phyloP scores from a whole-genome alignment of 2,888 invertebrate genomes.

The Phortica okadai region DNA sequence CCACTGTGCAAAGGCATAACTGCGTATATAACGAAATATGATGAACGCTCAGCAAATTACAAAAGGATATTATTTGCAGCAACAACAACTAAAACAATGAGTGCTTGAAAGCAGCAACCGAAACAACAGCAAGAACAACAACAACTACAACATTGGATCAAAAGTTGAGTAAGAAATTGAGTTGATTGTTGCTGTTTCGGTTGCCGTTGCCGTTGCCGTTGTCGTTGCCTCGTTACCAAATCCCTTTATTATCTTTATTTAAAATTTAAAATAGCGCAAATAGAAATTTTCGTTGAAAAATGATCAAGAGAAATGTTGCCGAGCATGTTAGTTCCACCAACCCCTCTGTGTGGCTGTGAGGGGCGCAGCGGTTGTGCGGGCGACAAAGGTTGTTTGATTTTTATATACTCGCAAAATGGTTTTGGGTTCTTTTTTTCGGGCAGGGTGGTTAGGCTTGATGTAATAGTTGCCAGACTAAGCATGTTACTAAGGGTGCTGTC shows the following conservation, averaged over 20 bases:
- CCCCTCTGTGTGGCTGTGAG: background rate
- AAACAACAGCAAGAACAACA: slow-evolving; percentile 43
- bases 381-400: background rate
- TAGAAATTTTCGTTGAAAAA: background rate
- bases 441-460: background rate
- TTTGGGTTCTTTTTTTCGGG: background rate
- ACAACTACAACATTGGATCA: background rate
- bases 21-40: slow-evolving; percentile 39
- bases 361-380: background rate
- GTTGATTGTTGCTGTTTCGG: background rate
- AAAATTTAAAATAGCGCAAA: slow-evolving; percentile 21
- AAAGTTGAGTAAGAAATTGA: background rate
- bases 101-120: slow-evolving; percentile 50
- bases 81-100: slow-evolving; percentile 43
- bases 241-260: slow-evolving; percentile 32
- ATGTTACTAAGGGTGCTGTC: background rate
- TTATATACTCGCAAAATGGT: background rate
- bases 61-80: slow-evolving; percentile 63
- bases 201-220: slow-evolving; percentile 17
- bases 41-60: slow-evolving; percentile 59
- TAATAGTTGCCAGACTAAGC: background rate
- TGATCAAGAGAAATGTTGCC: background rate
- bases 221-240: slow-evolving; percentile 24
- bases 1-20: slow-evolving; percentile 46
- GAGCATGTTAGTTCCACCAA: background rate